phyloP scores from a whole-genome alignment of 92 coral and sea anemone genomes.

The Epizoanthus stellaris region DNA sequence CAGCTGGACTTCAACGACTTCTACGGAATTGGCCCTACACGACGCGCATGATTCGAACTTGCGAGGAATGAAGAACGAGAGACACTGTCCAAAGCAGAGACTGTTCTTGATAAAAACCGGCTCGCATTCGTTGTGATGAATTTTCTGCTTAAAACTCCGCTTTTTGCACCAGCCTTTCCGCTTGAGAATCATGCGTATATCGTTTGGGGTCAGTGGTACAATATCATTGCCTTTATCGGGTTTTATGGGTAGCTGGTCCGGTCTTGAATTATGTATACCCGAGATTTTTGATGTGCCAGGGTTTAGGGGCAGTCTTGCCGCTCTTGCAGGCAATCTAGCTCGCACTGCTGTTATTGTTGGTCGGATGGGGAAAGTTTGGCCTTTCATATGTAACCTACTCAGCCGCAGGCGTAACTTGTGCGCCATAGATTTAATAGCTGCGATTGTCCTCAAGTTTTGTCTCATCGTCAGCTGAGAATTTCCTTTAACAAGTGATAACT shows the following conservation, averaged over 20 bases:
- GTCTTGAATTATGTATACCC: background rate
- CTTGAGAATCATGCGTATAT: background rate
- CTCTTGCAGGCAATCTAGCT: background rate
- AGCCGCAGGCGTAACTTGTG: background rate
- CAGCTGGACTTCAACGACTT: slow-evolving; percentile 50
- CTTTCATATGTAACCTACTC: background rate
- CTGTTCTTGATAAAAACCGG: slow-evolving; percentile 54
- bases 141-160: slow-evolving; percentile 52
- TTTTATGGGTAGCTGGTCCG: slow-evolving; percentile 3
- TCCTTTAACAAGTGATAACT: background rate
- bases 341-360: background rate
- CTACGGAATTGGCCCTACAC: slow-evolving; percentile 54
- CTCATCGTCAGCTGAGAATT: background rate
- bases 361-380: background rate
- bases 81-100: slow-evolving; percentile 83
- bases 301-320: background rate
- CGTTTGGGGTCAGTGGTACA: slow-evolving; percentile 13
- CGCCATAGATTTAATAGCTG: no score
- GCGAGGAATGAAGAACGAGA: slow-evolving; percentile 73
- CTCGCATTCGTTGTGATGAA: slow-evolving; percentile 74
- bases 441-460: background rate
- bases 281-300: background rate
- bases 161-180: slow-evolving; percentile 58
- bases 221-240: slow-evolving; percentile 21
- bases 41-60: slow-evolving; percentile 66